Base-by-base conservation (phyloP, 2,797 vertebrate species). In the Falco concolor region DNA sequence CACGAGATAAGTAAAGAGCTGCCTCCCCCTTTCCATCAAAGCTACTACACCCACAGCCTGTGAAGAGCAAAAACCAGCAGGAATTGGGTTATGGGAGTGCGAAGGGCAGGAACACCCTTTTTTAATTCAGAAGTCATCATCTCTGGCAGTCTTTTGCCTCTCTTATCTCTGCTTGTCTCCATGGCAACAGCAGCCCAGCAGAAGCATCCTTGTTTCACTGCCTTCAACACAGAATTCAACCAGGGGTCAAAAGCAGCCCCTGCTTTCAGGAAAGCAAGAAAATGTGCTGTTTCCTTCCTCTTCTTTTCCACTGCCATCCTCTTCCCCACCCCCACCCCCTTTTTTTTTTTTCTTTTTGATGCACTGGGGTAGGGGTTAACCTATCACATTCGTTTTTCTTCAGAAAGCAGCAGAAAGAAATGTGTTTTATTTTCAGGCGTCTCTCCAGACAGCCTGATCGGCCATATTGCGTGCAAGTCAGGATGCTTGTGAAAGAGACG, bases 101-200 rank as follows among this genome's bases (percentile, higher is more conserved):
- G 53, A 89, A 81, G 91, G 88, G 44, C 79, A 75, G 87, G 84
- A 93, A 96, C 84, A 63, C 28, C 42, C 52, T 95, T 80, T n/a
- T 97, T 95, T 94, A 96, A 97, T 97, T 97, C 96, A 93, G 95
- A 83, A 93, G 89, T 97, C 80, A 15, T 97, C 30, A 57, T 97
- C 96, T 84, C 89, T 9, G 38, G 95, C 91, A 96, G 93, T 95
- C 93, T 96, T 97, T 97, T 97, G 93, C 96, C 96, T 97, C 97
- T 95, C 97, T 96, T 93, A 95, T 97, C 97, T 98, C 96, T 97
- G 95, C 95, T 95, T 70, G 97, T 98, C 97, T 96, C 97, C 97
- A 98, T 97, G 95, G 97, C 96, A 98, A 98, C 98, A 85, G 86
- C 93, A 87, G 89, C 95, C 85, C 47, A 15, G 87, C 95, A 96